A percentile compares a stretch with the other conserved stretches of the same genome.
Conservation (phyloP, 1,140 invertebrate species). For the Tetramorium simillimum region DNA sequence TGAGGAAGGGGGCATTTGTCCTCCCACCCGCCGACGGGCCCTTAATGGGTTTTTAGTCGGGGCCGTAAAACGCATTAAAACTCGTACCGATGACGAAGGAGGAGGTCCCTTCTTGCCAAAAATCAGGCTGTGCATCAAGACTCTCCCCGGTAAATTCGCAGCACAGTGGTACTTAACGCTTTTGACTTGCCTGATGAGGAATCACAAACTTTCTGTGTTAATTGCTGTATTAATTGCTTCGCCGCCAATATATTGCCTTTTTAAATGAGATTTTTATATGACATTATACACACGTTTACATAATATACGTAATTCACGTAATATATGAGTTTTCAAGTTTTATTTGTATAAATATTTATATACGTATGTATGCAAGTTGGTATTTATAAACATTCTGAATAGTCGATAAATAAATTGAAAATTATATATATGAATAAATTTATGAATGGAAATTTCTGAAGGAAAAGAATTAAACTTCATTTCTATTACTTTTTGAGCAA, state of each 20-base stretch:
- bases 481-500: background rate
- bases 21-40: conserved; percentile 74
- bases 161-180: conserved; percentile 76
- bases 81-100: conserved; percentile 80
- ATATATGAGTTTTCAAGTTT: background rate
- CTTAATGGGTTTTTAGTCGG: conserved; percentile 82
- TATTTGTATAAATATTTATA: background rate
- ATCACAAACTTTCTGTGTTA: conserved; percentile 40
- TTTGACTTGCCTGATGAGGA: conserved; percentile 13
- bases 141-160: conserved; percentile 65
- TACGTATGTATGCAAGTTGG: background rate
- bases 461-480: background rate
- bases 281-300: background rate
- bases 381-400: background rate
- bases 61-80: conserved; percentile 83
- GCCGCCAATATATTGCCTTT: conserved; percentile 17
- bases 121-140: conserved; percentile 78
- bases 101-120: conserved; percentile 80
- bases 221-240: conserved; percentile 46
- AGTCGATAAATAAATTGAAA: background rate
- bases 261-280: conserved; percentile 14
- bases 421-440: background rate
- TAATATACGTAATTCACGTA: background rate
- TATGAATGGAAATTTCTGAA: background rate
- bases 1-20: conserved; percentile 75